Evolutionary conservation across 1,140 invertebrate genomes (phyloP).

Genomic region (Drosophila mauritiana): DNA sequence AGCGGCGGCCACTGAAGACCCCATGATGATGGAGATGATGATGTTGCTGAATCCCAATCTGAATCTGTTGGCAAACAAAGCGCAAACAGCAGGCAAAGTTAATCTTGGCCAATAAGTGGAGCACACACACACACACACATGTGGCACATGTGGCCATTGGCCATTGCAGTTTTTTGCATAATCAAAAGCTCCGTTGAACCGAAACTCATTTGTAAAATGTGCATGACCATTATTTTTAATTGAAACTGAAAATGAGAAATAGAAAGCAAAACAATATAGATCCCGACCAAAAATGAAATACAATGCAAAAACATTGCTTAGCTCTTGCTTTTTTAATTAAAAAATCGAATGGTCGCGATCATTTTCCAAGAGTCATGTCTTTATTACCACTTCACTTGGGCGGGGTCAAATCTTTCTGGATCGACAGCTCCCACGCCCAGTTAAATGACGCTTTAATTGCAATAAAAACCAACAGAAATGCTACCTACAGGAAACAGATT

Average conservation of each 20-base stretch:
- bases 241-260: slow-evolving; percentile 36
- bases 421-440: slow-evolving; percentile 65
- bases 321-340: slow-evolving; percentile 65
- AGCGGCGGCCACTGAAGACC: slow-evolving; percentile 49
- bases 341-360: slow-evolving; percentile 31
- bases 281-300: slow-evolving; percentile 21
- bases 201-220: slow-evolving; percentile 57
- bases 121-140: slow-evolving; percentile 36
- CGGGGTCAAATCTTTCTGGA: slow-evolving; percentile 20
- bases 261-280: slow-evolving; percentile 18
- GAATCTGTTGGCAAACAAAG: slow-evolving; percentile 43
- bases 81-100: slow-evolving; percentile 37
- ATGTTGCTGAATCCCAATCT: slow-evolving; percentile 28
- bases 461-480: slow-evolving; percentile 54
- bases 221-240: slow-evolving; percentile 66
- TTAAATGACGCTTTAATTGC: slow-evolving; percentile 78
- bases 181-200: slow-evolving; percentile 66
- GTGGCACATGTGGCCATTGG: slow-evolving; percentile 5
- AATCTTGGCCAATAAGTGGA: slow-evolving; percentile 60
- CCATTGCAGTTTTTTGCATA: slow-evolving; percentile 56
- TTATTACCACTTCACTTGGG: slow-evolving; percentile 39
- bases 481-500: slow-evolving; percentile 36
- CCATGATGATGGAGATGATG: slow-evolving; percentile 32
- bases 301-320: slow-evolving; percentile 50
- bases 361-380: slow-evolving; percentile 64